These are phyloP conservation scores for Megaceryle maxima DNA, from an alignment of 2,113 vertebrate species.

Conservation along the genomic window DNA sequence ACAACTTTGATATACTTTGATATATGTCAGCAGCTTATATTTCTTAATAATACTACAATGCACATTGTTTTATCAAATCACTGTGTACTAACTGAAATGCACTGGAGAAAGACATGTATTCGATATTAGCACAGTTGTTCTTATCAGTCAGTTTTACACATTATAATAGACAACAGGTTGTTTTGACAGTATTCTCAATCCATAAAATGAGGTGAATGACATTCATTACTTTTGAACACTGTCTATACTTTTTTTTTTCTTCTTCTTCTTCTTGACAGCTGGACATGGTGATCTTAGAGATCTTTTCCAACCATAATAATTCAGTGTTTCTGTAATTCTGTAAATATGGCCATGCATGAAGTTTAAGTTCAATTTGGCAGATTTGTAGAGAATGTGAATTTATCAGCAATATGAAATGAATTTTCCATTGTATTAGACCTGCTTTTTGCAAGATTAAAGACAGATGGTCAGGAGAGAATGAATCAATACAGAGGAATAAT, in stretches of 20 bases:
- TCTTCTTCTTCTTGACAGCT: no score
- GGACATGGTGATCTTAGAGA: no score
- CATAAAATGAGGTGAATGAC: not conserved
- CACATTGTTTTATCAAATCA: not conserved
- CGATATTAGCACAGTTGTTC: not conserved
- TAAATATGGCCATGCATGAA: not conserved
- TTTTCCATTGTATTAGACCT: slow-evolving; percentile 11
- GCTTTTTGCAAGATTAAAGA: slow-evolving; percentile 41
- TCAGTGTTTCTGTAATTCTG: no score
- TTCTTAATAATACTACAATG: not conserved
- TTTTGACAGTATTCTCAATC: not conserved
- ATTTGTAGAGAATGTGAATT: not conserved
- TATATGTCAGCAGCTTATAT: not conserved
- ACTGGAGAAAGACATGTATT: not conserved
- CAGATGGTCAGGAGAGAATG: slow-evolving; percentile 10
- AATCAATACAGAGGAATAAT: not conserved
- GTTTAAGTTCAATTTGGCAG: not conserved
- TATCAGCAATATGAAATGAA: not conserved
- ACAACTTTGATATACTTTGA: not conserved
- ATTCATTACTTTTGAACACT: no score
- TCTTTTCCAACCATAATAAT: no score
- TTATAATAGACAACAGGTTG: not conserved
- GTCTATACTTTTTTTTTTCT: no score
- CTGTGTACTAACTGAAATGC: not conserved
- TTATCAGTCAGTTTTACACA: not conserved